Conservation (phyloP, 2,888 invertebrate genomes). For the Odontocerum albicorne region DNA sequence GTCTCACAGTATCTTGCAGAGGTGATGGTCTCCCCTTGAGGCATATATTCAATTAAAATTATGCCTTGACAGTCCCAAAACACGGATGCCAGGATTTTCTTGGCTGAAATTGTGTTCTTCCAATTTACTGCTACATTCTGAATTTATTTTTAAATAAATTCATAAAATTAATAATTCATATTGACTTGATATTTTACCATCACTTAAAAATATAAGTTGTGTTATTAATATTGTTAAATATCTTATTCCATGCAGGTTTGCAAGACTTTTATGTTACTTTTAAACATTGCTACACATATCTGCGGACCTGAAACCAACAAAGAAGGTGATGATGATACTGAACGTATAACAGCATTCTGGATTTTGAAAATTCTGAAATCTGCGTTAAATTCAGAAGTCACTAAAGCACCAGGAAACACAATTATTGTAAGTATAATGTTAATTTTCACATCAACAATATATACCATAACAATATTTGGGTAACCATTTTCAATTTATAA, state of each 20-base stretch:
- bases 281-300: constrained; percentile 64
- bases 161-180: neutral
- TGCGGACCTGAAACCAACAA: constrained; percentile 44
- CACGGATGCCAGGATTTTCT: too few relatives aligned
- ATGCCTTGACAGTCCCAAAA: too few relatives aligned
- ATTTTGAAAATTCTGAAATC: constrained; percentile 72
- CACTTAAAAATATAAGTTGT: neutral
- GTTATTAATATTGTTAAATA: neutral
- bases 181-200: neutral
- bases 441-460: constrained; percentile 19
- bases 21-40: too few relatives aligned
- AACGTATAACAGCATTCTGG: constrained; percentile 71
- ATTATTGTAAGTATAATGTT: constrained; percentile 64
- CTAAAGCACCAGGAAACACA: constrained; percentile 66
- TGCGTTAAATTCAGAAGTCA: constrained; percentile 78
- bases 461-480: too few relatives aligned
- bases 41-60: too few relatives aligned
- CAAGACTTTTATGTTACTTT: constrained; percentile 48
- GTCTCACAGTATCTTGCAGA: too few relatives aligned
- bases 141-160: neutral
- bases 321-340: constrained; percentile 41
- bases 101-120: neutral
- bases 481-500: too few relatives aligned
- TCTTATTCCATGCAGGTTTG: constrained; percentile 49
- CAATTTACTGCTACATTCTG: neutral